phyloP scores from a whole-genome alignment of 2,113 vertebrate species.

The Ginglymostoma cirratum region DNA sequence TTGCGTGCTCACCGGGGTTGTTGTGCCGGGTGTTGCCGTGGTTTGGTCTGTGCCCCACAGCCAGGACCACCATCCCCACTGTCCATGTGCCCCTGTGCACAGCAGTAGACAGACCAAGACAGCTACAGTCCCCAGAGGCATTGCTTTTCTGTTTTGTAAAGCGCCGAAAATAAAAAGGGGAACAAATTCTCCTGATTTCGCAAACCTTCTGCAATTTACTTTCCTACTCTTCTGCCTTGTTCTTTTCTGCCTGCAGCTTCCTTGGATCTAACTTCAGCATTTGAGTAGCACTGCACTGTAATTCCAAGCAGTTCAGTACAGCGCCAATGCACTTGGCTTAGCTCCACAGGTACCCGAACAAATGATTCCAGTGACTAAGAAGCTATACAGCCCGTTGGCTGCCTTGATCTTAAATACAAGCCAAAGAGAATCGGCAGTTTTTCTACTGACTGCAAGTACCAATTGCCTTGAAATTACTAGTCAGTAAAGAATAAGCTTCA shows the following conservation, averaged over 20 bases:
- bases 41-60: not conserved
- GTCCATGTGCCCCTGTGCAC: not conserved
- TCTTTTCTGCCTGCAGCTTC: not conserved
- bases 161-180: not conserved
- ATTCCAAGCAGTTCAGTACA: not conserved
- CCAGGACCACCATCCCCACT: not conserved
- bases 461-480: not conserved
- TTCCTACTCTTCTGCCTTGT: not conserved
- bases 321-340: not conserved
- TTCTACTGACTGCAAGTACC: not conserved
- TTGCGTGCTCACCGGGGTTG: not conserved
- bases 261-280: not conserved
- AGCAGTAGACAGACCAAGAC: not conserved
- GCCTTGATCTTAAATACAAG: not conserved
- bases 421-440: not conserved
- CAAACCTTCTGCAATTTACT: not conserved
- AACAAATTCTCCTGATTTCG: not conserved
- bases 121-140: not conserved
- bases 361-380: conserved; percentile 3
- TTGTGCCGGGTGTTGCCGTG: not conserved
- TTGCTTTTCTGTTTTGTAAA: not conserved
- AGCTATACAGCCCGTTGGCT: not conserved
- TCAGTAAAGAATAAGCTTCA: not conserved
- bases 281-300: not conserved
- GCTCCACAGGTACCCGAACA: not conserved